Evolutionary conservation across 2,797 vertebrate species (phyloP), one percentile per base, ranked within the genome.

Genomic region (Cuniculus paca): DNA sequence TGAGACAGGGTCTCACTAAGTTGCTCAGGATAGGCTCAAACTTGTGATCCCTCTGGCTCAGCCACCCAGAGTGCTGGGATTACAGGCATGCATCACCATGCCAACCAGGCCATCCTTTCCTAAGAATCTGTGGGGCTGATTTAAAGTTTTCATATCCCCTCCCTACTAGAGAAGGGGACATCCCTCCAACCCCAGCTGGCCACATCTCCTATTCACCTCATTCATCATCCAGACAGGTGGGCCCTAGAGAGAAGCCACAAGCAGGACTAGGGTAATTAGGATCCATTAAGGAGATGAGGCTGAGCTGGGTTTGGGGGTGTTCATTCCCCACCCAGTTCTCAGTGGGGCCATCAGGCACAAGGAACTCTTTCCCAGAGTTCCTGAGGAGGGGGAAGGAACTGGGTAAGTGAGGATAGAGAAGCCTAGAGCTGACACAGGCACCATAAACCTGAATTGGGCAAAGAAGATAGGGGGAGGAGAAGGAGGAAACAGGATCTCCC

Each of bases 231-330:
- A 3, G 93, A 96, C 74, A 97, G 91, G 93, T 95, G 81, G 96
- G 87, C 96, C 95, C 97, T 60, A 52, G 97, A 97, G 97, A 93
- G 83, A 90, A 97, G 80, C 94, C 92, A 93, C 87, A 91, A 89
- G 88, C 87, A 48, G 94, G 96, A 95, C 78, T 86, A 88, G 94
- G 91, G 84, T 97, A 97, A 98, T 98, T 97, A 98, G 97, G 94
- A 94, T 90, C 97, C 97, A 98, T 98, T 98, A 98, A 97, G 91
- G 88, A 97, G 93, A 97, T 93, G 96, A 96, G 77, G 80, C 91
- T 93, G 84, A 93, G 78, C 96, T 91, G 42, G 63, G 74, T 72
- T 48, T 48, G 97, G 42, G 96, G 72, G 96, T 77, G 91, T 97
- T 98, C 86, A 88, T 45, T 54, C 42, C 26, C 72, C 42, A 17